phyloP scores from a whole-genome alignment of 2,888 invertebrate species.

The Hoplodrina ambigua region DNA sequence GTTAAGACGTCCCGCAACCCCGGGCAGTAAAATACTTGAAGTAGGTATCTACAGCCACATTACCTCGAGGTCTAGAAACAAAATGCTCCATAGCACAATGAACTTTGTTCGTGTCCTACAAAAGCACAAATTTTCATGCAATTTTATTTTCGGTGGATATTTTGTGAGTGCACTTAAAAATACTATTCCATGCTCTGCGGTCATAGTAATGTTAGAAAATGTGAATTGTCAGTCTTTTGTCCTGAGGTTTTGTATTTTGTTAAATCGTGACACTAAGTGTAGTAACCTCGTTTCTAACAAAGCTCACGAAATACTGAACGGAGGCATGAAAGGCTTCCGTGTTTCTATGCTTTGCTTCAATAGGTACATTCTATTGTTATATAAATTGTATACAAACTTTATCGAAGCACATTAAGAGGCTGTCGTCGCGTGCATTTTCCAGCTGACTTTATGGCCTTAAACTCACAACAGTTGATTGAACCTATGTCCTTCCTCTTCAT shows the following conservation, averaged over 20 bases:
- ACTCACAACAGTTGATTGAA: conserved; percentile 66
- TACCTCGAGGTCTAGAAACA: neutral
- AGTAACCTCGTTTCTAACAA: conserved; percentile 51
- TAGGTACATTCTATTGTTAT: conserved; percentile 40
- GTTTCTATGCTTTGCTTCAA: conserved; percentile 38
- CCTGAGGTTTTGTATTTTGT: conserved; percentile 30
- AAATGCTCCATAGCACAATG: neutral
- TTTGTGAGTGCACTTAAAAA: conserved; percentile 23
- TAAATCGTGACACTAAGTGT: conserved; percentile 45
- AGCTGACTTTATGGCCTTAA: conserved; percentile 53
- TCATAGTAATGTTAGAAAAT: conserved; percentile 22
- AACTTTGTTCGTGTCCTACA: neutral
- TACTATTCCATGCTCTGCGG: conserved; percentile 24
- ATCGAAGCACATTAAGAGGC: conserved; percentile 23
- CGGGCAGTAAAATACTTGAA: too few species aligned
- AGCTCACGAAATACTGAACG: conserved; percentile 46
- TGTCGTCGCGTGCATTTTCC: conserved; percentile 7
- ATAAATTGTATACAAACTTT: conserved; percentile 29
- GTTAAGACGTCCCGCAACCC: too few species aligned
- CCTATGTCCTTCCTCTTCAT: conserved; percentile 65
- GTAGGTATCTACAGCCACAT: too few species aligned
- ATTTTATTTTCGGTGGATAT: neutral
- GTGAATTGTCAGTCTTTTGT: conserved; percentile 18
- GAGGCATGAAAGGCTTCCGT: conserved; percentile 44
- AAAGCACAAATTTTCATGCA: neutral